Percentiles rank a stretch among this genome's conserved stretches.
Conservation (phyloP, 2,888 invertebrate species). For the Phymatocera aterrima region DNA sequence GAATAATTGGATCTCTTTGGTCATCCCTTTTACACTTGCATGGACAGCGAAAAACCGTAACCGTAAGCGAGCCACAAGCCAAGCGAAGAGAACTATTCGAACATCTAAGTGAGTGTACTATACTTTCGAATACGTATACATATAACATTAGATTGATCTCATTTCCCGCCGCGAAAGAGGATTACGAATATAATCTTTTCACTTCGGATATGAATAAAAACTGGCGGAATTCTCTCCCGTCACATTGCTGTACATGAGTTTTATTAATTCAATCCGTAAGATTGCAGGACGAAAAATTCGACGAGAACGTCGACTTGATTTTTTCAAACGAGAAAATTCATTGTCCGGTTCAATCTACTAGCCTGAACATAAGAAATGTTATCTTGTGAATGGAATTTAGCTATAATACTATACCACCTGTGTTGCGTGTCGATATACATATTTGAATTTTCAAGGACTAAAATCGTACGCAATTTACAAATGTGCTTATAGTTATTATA, state of each 20-base stretch:
- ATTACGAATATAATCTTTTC: too few species aligned
- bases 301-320: too few species aligned
- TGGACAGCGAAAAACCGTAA: slow-evolving; percentile 81
- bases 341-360: neutral
- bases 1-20: slow-evolving; percentile 85
- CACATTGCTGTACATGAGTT: neutral
- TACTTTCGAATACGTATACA: neutral
- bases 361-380: neutral
- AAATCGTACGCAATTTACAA: neutral
- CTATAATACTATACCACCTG: too few species aligned
- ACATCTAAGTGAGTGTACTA: neutral
- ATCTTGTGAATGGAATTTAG: neutral
- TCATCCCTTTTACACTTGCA: slow-evolving; percentile 80
- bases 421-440: too few species aligned
- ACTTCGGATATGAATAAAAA: too few species aligned
- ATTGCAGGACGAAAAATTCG: neutral
- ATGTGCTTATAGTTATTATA: too few species aligned
- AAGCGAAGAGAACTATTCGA: slow-evolving; percentile 58
- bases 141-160: too few species aligned
- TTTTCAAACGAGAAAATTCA: too few species aligned
- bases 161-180: too few species aligned
- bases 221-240: too few species aligned
- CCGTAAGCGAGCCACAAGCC: slow-evolving; percentile 81
- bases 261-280: neutral
- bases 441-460: neutral